phyloP scores from a whole-genome alignment of 2,113 vertebrate genomes.

The Anolis sagrei region DNA sequence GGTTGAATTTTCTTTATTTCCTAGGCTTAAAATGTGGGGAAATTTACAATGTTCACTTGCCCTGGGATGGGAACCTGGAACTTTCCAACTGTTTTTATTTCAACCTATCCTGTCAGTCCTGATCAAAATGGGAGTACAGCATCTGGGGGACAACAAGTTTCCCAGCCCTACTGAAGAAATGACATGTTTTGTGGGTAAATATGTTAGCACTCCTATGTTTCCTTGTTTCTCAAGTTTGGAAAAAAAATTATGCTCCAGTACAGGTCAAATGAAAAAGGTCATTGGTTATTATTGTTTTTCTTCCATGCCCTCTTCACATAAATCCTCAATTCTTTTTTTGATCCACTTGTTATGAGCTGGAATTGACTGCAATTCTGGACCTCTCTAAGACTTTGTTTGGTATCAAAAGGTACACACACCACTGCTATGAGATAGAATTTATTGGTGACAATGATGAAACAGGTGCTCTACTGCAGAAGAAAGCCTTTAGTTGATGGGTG shows the following conservation, averaged over 20 bases:
- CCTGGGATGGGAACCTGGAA: not conserved
- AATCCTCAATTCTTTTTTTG: not conserved
- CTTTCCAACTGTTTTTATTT: not conserved
- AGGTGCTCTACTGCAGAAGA: too few species aligned
- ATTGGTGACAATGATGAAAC: too few species aligned
- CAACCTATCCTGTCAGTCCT: not conserved
- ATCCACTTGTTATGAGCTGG: not conserved
- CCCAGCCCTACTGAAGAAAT: not conserved
- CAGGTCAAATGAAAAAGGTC: too few species aligned
- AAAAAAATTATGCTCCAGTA: too few species aligned
- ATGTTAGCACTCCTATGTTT: too few species aligned
- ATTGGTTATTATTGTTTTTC: not conserved
- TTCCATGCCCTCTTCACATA: not conserved
- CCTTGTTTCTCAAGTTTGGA: too few species aligned
- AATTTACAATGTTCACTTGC: not conserved
- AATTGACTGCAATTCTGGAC: too few species aligned
- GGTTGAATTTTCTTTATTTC: not conserved
- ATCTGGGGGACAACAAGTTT: not conserved
- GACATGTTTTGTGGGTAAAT: too few species aligned
- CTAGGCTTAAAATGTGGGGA: not conserved
- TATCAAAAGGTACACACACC: too few species aligned
- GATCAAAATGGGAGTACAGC: not conserved
- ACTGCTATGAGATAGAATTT: too few species aligned
- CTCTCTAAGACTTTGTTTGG: too few species aligned
- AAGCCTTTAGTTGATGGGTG: too few species aligned